Percentiles rank a stretch among this genome's conserved stretches.
These are phyloP conservation scores for Acanthococcus lagerstroemiae DNA, from an alignment of 2,888 invertebrate genomes.

Conservation along the genomic window DNA sequence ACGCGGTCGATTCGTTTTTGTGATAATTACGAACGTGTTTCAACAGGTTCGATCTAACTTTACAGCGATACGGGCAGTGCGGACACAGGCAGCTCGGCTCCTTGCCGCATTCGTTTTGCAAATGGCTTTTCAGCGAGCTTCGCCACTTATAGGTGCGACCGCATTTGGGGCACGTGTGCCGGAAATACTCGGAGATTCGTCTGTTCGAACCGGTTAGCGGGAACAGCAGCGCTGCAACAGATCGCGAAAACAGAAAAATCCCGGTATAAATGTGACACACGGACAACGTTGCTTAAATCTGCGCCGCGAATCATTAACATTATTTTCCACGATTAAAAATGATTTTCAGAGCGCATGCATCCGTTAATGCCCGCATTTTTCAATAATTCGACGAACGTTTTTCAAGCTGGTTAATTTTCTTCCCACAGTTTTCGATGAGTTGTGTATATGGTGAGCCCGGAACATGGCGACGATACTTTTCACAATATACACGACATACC, in stretches of 20 bases:
- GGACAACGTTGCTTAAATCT: neutral
- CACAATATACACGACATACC: too few species aligned
- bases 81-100: constrained; percentile 72
- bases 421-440: too few species aligned
- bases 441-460: too few species aligned
- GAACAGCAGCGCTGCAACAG: constrained; percentile 33
- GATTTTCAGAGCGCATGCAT: too few species aligned
- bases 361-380: too few species aligned
- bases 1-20: constrained; percentile 29
- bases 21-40: constrained; percentile 36
- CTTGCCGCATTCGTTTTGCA: constrained; percentile 76
- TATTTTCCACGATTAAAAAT: neutral
- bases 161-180: constrained; percentile 50
- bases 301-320: neutral
- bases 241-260: neutral
- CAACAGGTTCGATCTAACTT: constrained; percentile 40
- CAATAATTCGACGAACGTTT: too few species aligned
- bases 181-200: constrained; percentile 21
- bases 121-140: constrained; percentile 68
- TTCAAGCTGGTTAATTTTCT: too few species aligned
- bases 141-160: constrained; percentile 75
- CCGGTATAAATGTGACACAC: neutral
- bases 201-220: constrained; percentile 30
- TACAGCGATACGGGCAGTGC: constrained; percentile 68
- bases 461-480: too few species aligned